Base-by-base conservation (phyloP, 2,888 invertebrate species). In the Gonocerus acuteangulatus region DNA sequence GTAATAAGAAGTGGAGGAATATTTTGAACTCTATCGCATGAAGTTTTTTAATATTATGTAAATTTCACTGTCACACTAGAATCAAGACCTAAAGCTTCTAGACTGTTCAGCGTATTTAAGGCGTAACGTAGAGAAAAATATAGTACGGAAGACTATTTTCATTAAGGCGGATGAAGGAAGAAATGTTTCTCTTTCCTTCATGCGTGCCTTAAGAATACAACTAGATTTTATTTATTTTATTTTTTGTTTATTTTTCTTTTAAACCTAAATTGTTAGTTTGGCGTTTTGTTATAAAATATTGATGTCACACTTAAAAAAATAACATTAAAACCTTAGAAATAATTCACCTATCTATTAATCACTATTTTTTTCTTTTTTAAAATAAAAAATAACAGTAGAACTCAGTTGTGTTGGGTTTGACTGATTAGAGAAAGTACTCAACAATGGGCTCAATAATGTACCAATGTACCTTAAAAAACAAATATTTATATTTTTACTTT, bases 121-220 rank as follows among this genome's bases (percentile, higher is more conserved):
- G 54, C 54, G 23, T 54, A 54, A 51, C 32, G 34, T 54, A 54
- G 42, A 39, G 22, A 54, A 54, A 54, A 54, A 54, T 54, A 54
- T 42, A 19, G 39, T 54, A 34, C 42, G 54, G 54, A 54, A 54
- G 54, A 54, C 54, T 54, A 54, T 42, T 42, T 23, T 54, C 42
- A 42, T 39, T 21, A 47, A 54, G 39, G 54, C 39, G 16, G 34
- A 42, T 22, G 23, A 22, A 4, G 39, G 39, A 36, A 39, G 9
- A 7, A 11, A 4, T 15, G 15, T n/a, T 39, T 39, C 3, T 39
- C 15, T 4, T 15, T 39, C 13, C n/a, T 39, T 39, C 39, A 13
- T n/a, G n/a, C 39, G n/a, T 39, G 27, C 36, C 51, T 36, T 34
- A 27, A 27, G 19, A 21, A 23, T 2, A 51, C 13, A 9, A 39